Conservation (phyloP, 2,113 vertebrate genomes). For the Vimba vimba region DNA sequence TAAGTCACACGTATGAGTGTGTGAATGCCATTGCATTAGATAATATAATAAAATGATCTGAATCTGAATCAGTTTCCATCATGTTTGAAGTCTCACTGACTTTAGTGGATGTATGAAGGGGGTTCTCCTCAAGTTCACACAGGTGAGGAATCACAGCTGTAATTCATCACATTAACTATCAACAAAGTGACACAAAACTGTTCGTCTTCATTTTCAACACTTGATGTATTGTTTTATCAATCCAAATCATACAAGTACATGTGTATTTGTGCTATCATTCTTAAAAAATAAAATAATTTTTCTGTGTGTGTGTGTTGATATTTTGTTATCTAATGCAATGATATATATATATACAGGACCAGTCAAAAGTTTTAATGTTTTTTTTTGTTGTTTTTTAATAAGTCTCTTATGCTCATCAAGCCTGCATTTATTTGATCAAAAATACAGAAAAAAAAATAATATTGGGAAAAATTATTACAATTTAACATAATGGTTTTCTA, state of each 20-base stretch:
- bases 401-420: too few relatives aligned
- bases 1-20: not conserved
- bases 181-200: not conserved
- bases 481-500: too few relatives aligned
- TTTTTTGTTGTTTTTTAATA: too few relatives aligned
- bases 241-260: not conserved
- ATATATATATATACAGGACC: too few relatives aligned
- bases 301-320: not conserved
- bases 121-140: not conserved
- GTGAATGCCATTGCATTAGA: not conserved
- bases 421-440: too few relatives aligned
- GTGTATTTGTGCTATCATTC: not conserved
- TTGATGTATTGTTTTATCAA: not conserved
- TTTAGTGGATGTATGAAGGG: not conserved
- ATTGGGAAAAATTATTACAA: too few relatives aligned
- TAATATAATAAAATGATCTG: not conserved
- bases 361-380: too few relatives aligned
- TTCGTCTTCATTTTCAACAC: not conserved
- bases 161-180: not conserved
- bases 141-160: not conserved
- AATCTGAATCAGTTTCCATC: not conserved
- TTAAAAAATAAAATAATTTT: not conserved
- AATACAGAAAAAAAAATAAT: too few relatives aligned
- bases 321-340: not conserved
- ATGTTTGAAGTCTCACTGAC: not conserved